Base-by-base conservation (phyloP, 2,113 vertebrate species). In the Pionites leucogaster region DNA sequence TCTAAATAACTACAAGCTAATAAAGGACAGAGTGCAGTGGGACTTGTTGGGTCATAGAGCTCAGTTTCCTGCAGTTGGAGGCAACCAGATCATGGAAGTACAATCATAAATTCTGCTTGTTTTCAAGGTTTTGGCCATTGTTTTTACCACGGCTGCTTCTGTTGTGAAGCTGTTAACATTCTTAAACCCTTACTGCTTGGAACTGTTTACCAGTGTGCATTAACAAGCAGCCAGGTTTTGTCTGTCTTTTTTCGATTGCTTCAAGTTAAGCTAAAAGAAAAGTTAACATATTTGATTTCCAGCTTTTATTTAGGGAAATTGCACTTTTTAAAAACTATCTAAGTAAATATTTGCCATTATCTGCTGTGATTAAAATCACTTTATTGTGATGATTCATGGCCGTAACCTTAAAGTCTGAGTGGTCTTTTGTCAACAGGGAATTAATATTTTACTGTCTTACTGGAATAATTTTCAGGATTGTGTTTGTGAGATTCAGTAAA, bases 1-100 rank as follows among this genome's bases (percentile, higher is more conserved):
- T 75, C 55, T 0, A 4, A 95, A 93, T 97, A 96, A 95, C 92
- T 97, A 64, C 72, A 95, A 94, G 83, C 95, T 95, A 94, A 91
- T 94, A 91, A 95, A 92, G 88, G 72, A 86, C 88, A 95, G 64
- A 39, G 69, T 82, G 83, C 69, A 71, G 0, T 78, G 92, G 86
- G 88, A 95, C 25, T 67, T 47, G n/a, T 39, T 92, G 46, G 64
- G 83, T 91, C 72, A 50, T 24, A 71, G 60, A 84, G n/a, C 50
- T 88, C 64, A 33, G 28, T 76, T 93, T 46, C 46, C 31, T 80
- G 49, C 80, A 86, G 33, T 6, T 86, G 91, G 29, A 75, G 69
- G 47, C 64, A 92, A 71, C 50, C 6, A 78, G 39, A 71, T 89
- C 39, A 44, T 20, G 50, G 65, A 86, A 83, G 88, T 35, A 46